Evolutionary conservation across 2,113 vertebrate species (phyloP).

Genomic region (Petaurus breviceps): DNA sequence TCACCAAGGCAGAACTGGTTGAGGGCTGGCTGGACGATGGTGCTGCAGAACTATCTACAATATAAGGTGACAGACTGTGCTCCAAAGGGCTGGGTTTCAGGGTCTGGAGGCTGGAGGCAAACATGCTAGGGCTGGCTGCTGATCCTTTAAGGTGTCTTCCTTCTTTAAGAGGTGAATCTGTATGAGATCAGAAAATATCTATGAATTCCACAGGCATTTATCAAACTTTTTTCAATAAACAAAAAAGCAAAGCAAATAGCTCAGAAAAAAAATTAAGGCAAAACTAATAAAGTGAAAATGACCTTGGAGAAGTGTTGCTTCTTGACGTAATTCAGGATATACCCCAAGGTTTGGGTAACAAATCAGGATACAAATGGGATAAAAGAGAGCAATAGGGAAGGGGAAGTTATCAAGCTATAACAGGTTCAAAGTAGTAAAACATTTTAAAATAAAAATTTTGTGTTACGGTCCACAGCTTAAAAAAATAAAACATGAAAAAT

Average conservation of each 20-base stretch:
- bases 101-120: constrained; percentile 47
- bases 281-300: too few relatives aligned
- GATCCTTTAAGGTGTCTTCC: constrained; percentile 49
- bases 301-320: too few relatives aligned
- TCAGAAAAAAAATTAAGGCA: neutral
- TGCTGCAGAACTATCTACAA: constrained; percentile 12
- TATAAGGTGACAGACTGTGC: constrained; percentile 32
- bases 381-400: too few relatives aligned
- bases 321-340: too few relatives aligned
- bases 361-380: too few relatives aligned
- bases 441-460: too few relatives aligned
- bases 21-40: constrained; percentile 30
- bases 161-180: constrained; percentile 43
- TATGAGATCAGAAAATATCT: neutral
- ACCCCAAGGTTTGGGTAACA: too few relatives aligned
- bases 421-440: too few relatives aligned
- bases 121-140: constrained; percentile 14
- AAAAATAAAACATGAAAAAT: too few relatives aligned
- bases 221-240: neutral
- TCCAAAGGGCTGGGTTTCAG: constrained; percentile 49
- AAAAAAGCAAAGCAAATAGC: neutral
- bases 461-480: too few relatives aligned
- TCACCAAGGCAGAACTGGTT: constrained; percentile 49
- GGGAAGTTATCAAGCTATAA: too few relatives aligned
- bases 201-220: neutral